phyloP scores from a whole-genome alignment of 2,113 vertebrate genomes.

The Oncorhynchus gorbuscha region DNA sequence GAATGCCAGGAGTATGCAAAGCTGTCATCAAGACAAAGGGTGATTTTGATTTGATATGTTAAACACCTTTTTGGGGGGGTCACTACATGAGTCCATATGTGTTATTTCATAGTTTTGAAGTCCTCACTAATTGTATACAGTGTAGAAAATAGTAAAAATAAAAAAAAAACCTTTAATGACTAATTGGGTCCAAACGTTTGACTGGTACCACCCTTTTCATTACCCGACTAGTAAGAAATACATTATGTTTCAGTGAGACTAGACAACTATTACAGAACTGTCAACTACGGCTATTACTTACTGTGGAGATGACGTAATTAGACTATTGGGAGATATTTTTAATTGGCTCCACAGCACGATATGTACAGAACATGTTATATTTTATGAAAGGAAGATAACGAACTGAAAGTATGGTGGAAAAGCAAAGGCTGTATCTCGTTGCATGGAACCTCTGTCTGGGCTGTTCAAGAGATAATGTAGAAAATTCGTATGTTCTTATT shows the following conservation, averaged over 20 bases:
- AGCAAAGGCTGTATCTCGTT: constrained; percentile 27
- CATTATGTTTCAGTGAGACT: constrained; percentile 31
- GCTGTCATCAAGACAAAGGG: no score
- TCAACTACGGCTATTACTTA: constrained; percentile 55
- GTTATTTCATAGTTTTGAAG: no score
- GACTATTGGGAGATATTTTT: constrained; percentile 65
- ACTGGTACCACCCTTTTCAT: constrained; percentile 25
- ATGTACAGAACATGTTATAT: constrained; percentile 49
- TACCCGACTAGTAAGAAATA: constrained; percentile 11
- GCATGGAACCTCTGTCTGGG: constrained; percentile 53
- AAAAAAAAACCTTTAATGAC: no score
- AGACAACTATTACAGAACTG: constrained; percentile 55
- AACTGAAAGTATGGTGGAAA: neutral
- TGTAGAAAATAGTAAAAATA: no score
- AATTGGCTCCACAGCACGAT: constrained; percentile 68
- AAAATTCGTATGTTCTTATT: constrained; percentile 48
- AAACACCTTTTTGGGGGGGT: no score
- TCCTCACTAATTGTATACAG: no score
- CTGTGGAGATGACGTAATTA: constrained; percentile 72
- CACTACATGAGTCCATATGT: no score
- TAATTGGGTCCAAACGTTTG: no score
- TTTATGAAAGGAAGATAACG: constrained; percentile 15
- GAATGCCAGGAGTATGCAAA: no score
- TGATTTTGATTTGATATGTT: no score
- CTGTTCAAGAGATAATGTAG: constrained; percentile 62